Percentiles rank a stretch among this genome's conserved stretches.
Evolutionary conservation across 2,797 vertebrate genomes (phyloP).

Genomic region (Fratercula arctica): DNA sequence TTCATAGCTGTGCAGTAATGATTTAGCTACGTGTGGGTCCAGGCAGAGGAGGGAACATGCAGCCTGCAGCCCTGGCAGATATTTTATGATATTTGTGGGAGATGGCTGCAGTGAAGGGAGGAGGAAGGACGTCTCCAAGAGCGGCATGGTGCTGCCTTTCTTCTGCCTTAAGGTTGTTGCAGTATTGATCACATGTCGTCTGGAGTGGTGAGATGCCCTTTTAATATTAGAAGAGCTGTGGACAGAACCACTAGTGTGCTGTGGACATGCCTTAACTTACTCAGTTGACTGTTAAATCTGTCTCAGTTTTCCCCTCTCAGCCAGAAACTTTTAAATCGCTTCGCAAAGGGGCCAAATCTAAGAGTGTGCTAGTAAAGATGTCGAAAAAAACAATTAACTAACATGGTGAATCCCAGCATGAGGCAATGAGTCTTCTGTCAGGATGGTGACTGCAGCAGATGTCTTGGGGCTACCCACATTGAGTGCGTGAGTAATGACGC

Average conservation of each 20-base stretch:
- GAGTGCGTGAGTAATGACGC: neutral
- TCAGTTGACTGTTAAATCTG: neutral
- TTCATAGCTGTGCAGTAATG: neutral
- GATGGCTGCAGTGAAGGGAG: neutral
- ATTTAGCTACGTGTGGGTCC: rapidly evolving
- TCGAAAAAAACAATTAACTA: neutral
- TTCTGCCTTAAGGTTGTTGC: neutral
- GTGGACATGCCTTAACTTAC: neutral
- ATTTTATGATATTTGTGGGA: neutral
- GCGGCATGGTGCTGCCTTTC: neutral
- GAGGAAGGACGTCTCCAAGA: neutral
- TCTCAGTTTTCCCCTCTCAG: neutral
- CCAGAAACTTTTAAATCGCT: neutral
- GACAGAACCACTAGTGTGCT: neutral
- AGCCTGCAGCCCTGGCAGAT: neutral
- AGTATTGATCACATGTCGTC: neutral
- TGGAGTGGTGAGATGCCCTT: neutral
- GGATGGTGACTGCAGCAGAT: neutral
- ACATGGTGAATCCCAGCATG: neutral
- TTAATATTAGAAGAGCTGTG: neutral
- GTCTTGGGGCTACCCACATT: neutral
- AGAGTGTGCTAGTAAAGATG: neutral
- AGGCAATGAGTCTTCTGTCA: neutral
- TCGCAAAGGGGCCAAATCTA: neutral
- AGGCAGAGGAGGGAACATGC: neutral